These are phyloP conservation scores for Dasyurus viverrinus DNA, from an alignment of 2,113 vertebrate species.

Conservation along the genomic window DNA sequence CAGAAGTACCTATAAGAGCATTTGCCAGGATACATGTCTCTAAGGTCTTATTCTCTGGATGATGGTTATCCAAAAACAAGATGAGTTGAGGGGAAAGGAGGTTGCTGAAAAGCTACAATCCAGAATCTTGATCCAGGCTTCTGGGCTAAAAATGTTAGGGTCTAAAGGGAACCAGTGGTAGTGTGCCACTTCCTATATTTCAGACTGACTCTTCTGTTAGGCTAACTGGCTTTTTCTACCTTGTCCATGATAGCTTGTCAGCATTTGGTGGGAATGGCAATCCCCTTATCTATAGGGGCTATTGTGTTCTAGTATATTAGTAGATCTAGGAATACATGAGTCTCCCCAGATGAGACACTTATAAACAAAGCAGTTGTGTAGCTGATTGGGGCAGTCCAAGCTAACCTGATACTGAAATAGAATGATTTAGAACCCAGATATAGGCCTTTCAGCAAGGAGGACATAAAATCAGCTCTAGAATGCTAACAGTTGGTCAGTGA, in stretches of 20 bases:
- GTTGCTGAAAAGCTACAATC: neutral
- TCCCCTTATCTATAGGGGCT: no score
- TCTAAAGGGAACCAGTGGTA: neutral
- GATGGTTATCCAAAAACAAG: neutral
- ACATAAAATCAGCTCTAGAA: neutral
- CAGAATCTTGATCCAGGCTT: neutral
- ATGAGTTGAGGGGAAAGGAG: neutral
- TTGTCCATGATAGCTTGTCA: neutral
- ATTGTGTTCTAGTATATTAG: no score
- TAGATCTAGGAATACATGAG: neutral
- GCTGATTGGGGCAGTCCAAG: neutral
- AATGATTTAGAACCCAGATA: neutral
- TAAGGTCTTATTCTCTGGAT: no score
- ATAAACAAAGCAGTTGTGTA: neutral
- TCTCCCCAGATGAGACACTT: neutral
- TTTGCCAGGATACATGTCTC: no score
- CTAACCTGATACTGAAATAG: neutral
- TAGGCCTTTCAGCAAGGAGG: neutral
- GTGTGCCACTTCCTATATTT: neutral
- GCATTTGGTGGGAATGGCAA: neutral
- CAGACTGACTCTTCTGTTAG: neutral
- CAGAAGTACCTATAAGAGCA: no score
- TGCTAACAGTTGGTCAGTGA: neutral
- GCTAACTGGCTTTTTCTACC: neutral
- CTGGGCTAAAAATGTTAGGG: neutral